These are phyloP conservation scores for Lasioglossum vierecki DNA, from an alignment of 2,888 invertebrate genomes.

Conservation along the genomic window DNA sequence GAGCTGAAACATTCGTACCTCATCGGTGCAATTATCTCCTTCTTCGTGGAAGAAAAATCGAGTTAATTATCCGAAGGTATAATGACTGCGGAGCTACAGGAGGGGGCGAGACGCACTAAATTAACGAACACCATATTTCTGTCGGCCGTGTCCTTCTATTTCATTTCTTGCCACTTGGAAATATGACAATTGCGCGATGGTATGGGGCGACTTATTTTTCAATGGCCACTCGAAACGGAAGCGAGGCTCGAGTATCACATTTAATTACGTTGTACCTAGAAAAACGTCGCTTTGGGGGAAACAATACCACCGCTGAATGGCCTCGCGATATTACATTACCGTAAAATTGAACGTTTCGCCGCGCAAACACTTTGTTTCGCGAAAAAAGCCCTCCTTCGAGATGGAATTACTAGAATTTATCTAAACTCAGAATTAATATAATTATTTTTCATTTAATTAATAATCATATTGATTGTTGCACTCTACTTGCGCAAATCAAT, in stretches of 20 bases:
- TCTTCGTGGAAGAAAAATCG: conserved; percentile 71
- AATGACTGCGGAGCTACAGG: conserved; percentile 62
- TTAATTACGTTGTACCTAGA: conserved; percentile 11
- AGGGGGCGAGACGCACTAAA: conserved; percentile 66
- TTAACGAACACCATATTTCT: conserved; percentile 73
- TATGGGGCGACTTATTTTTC: conserved; percentile 32
- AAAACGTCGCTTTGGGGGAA: conserved; percentile 7
- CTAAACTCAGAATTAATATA: too few species aligned
- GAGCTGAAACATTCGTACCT: conserved; percentile 73
- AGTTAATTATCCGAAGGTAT: conserved; percentile 74
- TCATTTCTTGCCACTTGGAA: conserved; percentile 35
- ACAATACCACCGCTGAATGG: conserved; percentile 10
- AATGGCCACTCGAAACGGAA: conserved; percentile 14
- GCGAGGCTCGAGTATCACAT: not conserved
- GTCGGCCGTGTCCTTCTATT: conserved; percentile 61
- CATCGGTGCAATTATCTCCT: conserved; percentile 72
- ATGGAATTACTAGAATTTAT: not conserved
- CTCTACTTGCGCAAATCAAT: too few species aligned
- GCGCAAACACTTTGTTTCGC: not conserved
- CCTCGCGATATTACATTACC: not conserved
- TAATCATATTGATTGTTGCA: too few species aligned
- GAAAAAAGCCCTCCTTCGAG: not conserved
- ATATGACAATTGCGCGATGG: conserved; percentile 55
- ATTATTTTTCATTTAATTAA: too few species aligned
- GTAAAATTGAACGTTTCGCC: not conserved